Conservation (phyloP, 2,113 vertebrate genomes). For the Mystacornis crossleyi region DNA sequence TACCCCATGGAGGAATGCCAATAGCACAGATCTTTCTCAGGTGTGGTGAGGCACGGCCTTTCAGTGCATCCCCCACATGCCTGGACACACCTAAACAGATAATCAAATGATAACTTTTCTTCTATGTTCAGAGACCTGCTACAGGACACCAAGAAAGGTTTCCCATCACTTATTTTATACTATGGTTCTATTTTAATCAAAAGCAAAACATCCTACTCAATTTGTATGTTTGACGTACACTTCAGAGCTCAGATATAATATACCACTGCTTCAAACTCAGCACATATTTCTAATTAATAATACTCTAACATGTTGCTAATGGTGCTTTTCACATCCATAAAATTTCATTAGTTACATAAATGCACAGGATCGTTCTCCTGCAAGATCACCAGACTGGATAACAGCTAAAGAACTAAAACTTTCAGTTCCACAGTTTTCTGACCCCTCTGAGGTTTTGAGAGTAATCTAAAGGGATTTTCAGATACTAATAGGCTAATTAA, state of each 20-base stretch:
- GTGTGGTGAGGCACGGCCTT: conserved; percentile 82
- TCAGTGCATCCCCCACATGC: conserved; percentile 92
- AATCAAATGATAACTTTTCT: neutral
- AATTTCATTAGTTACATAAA: neutral
- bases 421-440: neutral
- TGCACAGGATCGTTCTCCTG: neutral
- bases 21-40: conserved; percentile 89
- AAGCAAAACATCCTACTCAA: neutral
- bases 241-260: neutral
- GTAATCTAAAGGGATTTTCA: neutral
- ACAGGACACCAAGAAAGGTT: neutral
- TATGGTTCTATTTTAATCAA: neutral
- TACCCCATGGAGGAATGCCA: conserved; percentile 92
- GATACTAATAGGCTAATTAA: neutral
- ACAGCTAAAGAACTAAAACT: neutral
- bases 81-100: conserved; percentile 85
- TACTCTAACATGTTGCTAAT: neutral
- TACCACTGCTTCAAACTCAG: neutral
- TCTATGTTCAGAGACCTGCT: neutral
- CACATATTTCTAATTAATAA: neutral
- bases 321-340: neutral
- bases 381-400: neutral
- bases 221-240: neutral
- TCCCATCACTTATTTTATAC: neutral
- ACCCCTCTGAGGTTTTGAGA: neutral